Evolutionary conservation across 1,140 invertebrate genomes (phyloP).

Genomic region (Subanguina moxae): DNA sequence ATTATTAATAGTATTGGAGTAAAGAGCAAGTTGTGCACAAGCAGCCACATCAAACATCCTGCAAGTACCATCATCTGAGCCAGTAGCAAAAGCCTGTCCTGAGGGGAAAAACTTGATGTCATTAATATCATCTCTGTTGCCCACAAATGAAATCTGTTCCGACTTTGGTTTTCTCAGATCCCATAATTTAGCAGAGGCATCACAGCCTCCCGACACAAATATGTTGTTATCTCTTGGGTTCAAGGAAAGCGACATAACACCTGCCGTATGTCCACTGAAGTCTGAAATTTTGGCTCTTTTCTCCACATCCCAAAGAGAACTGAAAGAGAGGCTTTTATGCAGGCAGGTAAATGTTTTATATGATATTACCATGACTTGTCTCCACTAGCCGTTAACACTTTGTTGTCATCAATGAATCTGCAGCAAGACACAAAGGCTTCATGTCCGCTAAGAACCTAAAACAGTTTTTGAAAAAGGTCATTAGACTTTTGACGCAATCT

Average conservation of each 20-base stretch:
- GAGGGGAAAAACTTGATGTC: slow-evolving; percentile 88
- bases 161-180: slow-evolving; percentile 81
- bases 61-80: slow-evolving; percentile 93
- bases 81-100: slow-evolving; percentile 89
- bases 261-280: slow-evolving; percentile 92
- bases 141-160: slow-evolving; percentile 93
- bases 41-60: slow-evolving; percentile 89
- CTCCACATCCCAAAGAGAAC: slow-evolving; percentile 95
- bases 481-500: too few relatives aligned
- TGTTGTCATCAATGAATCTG: slow-evolving; percentile 93
- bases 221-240: slow-evolving; percentile 77
- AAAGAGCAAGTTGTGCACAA: slow-evolving; percentile 88
- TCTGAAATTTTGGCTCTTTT: slow-evolving; percentile 91
- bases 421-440: slow-evolving; percentile 95
- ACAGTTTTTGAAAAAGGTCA: too few relatives aligned
- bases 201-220: slow-evolving; percentile 93
- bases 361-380: slow-evolving; percentile 99
- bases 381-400: slow-evolving; percentile 93
- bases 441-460: slow-evolving; percentile 78
- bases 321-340: slow-evolving; percentile 62
- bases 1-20: slow-evolving; percentile 88
- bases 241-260: slow-evolving; percentile 91
- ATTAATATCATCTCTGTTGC: slow-evolving; percentile 96
- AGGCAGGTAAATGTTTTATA: neutral
- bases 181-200: slow-evolving; percentile 94